These are phyloP conservation scores for Phodopus roborovskii DNA, from an alignment of 2,113 vertebrate genomes.

Conservation along the genomic window DNA sequence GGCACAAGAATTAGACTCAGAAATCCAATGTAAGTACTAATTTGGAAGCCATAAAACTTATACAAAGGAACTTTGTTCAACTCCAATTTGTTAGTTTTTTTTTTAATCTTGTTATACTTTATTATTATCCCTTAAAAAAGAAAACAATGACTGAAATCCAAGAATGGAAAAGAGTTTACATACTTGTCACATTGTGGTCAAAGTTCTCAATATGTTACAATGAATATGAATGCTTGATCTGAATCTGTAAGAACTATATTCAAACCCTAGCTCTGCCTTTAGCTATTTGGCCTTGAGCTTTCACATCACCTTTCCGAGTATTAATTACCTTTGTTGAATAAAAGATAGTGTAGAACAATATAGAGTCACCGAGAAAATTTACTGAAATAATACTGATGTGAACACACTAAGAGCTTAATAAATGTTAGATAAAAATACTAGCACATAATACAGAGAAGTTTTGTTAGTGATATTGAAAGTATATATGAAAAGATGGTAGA, in stretches of 20 bases:
- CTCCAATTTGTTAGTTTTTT: neutral
- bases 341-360: neutral
- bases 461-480: neutral
- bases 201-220: neutral
- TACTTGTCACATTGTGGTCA: neutral
- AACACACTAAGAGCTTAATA: neutral
- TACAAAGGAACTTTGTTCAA: neutral
- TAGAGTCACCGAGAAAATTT: neutral
- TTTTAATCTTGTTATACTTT: neutral
- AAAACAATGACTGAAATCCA: constrained; percentile 5
- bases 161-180: neutral
- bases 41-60: neutral
- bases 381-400: neutral
- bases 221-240: neutral
- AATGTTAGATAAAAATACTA: neutral
- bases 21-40: neutral
- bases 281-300: neutral
- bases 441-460: neutral
- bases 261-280: neutral
- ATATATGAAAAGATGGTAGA: neutral
- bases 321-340: constrained; percentile 9
- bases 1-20: neutral
- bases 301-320: neutral
- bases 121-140: neutral
- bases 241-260: neutral